A percentile compares a stretch with the other conserved stretches of the same genome.
Evolutionary conservation across 2,113 vertebrate genomes (phyloP).

Genomic region (Sciurus niger): DNA sequence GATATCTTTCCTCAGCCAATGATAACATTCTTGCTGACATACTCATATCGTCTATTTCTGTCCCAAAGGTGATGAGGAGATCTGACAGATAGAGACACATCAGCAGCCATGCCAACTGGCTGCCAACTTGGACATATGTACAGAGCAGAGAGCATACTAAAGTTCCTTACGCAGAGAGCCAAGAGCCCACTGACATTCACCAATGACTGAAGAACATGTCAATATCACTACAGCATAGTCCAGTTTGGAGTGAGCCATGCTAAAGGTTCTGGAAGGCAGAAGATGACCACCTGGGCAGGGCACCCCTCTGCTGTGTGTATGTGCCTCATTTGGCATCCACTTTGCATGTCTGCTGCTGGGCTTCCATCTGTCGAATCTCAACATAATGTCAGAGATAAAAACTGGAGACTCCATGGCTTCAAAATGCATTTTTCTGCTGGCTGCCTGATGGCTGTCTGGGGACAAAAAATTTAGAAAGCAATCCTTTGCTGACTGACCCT

Average conservation of each 20-base stretch:
- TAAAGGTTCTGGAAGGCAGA: constrained; percentile 80
- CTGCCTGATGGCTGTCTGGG: constrained; percentile 79
- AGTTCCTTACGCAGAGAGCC: constrained; percentile 74
- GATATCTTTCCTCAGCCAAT: constrained; percentile 56
- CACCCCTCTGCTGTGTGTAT: constrained; percentile 72
- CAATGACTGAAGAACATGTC: constrained; percentile 80
- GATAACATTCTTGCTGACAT: constrained; percentile 77
- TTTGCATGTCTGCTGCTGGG: constrained; percentile 80
- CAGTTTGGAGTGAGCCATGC: constrained; percentile 73
- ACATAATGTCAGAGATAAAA: constrained; percentile 81
- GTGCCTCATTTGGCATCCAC: constrained; percentile 78
- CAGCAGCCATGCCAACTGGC: constrained; percentile 77
- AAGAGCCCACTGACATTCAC: constrained; percentile 81
- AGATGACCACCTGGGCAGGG: constrained; percentile 78
- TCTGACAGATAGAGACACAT: constrained; percentile 82
- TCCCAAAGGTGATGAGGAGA: constrained; percentile 77
- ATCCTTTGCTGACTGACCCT: constrained; percentile 69
- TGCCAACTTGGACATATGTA: constrained; percentile 83
- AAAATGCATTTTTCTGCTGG: constrained; percentile 79
- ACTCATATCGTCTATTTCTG: constrained; percentile 59
- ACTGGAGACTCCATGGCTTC: constrained; percentile 75
- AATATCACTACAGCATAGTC: constrained; percentile 66
- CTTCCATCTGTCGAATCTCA: constrained; percentile 82
- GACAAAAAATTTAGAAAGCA: constrained; percentile 76
- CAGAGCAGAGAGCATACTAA: constrained; percentile 75